phyloP scores from a whole-genome alignment of 1,140 invertebrate genomes.

The Eulimnadia texana region DNA sequence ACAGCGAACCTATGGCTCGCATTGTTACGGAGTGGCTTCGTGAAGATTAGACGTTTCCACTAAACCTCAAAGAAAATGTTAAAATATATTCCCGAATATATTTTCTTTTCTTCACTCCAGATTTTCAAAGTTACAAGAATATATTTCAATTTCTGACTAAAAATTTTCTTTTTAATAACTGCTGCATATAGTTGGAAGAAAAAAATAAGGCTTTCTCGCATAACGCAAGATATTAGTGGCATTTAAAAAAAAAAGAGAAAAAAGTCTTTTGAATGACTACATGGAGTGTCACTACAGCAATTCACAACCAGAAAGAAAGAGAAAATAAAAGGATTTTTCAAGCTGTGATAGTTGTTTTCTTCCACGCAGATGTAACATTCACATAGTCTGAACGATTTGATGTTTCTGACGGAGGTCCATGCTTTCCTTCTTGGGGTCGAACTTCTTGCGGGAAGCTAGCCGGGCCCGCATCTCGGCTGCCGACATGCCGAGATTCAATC shows the following conservation, averaged over 20 bases:
- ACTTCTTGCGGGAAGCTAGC: constrained; percentile 64
- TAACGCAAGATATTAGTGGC: too few relatives aligned
- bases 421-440: constrained; percentile 71
- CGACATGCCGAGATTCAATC: constrained; percentile 66
- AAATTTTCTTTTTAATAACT: too few relatives aligned
- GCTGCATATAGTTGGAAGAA: too few relatives aligned
- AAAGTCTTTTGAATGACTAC: too few relatives aligned
- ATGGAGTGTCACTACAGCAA: too few relatives aligned
- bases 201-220: too few relatives aligned
- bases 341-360: neutral
- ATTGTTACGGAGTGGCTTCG: constrained; percentile 41
- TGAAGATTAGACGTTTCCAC: neutral
- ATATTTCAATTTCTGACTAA: too few relatives aligned
- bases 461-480: constrained; percentile 74
- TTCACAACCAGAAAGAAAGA: neutral
- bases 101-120: neutral
- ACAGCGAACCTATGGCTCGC: constrained; percentile 42
- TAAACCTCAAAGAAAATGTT: neutral
- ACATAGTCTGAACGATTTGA: constrained; percentile 79
- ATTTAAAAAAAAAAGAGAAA: too few relatives aligned
- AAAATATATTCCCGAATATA: neutral
- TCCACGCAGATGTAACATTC: constrained; percentile 23
- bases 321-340: neutral
- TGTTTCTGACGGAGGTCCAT: constrained; percentile 83
- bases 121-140: too few relatives aligned